phyloP scores from a whole-genome alignment of 2,888 invertebrate species.

The Nudaria mundana region DNA sequence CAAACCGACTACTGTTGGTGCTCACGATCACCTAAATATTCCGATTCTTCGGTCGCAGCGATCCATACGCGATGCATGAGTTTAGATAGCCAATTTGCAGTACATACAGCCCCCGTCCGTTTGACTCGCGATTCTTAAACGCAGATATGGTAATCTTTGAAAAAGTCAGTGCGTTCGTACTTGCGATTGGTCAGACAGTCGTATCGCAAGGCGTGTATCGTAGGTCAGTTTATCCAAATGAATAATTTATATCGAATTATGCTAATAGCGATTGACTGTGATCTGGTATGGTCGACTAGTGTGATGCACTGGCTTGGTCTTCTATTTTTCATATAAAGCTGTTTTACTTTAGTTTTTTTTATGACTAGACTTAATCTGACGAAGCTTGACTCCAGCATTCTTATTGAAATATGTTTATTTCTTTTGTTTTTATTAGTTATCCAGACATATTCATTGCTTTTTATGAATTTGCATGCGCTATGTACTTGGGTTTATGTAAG shows the following conservation, averaged over 20 bases:
- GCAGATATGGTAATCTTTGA: slow-evolving; percentile 70
- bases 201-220: slow-evolving; percentile 34
- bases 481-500: no score
- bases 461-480: no score
- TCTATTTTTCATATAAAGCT: slow-evolving; percentile 12
- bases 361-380: slow-evolving; percentile 7
- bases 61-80: slow-evolving; percentile 65
- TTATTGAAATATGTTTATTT: neutral
- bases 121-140: slow-evolving; percentile 51
- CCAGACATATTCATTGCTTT: no score
- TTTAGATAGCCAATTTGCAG: slow-evolving; percentile 69
- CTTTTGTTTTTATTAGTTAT: neutral
- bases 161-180: slow-evolving; percentile 44
- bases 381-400: slow-evolving; percentile 1
- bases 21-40: slow-evolving; percentile 64
- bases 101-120: slow-evolving; percentile 34
- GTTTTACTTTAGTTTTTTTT: slow-evolving; percentile 19
- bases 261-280: slow-evolving; percentile 40
- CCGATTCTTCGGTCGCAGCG: slow-evolving; percentile 40
- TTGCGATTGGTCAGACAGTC: slow-evolving; percentile 35
- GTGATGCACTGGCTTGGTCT: slow-evolving; percentile 11
- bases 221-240: slow-evolving; percentile 48
- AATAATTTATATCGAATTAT: slow-evolving; percentile 54
- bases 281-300: slow-evolving; percentile 25
- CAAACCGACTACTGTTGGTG: slow-evolving; percentile 45